Evolutionary conservation across 1,140 invertebrate species (phyloP), one percentile per base, ranked within the genome.

Genomic region (Bombus pascuorum): DNA sequence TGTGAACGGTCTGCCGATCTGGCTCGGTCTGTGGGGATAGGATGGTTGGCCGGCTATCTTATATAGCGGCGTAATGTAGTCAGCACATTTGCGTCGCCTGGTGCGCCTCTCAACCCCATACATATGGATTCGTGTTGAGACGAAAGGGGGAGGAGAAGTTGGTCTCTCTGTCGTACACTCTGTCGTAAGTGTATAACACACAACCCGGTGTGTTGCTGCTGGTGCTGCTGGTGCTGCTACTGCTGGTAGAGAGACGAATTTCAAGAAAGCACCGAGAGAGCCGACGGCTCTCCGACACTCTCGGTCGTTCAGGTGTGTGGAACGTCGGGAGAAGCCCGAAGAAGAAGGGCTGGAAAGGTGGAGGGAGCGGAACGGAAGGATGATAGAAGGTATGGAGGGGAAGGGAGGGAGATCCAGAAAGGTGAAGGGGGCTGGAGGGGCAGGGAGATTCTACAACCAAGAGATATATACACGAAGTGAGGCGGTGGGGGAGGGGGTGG

Each of bases 31-130:
- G 93, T 92, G 93, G 91, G 86, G 93, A 93, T 93, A 92, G 90
- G 91, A 94, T 93, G 91, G 91, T 93, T 89, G 85, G 78, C 81
- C 90, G 89, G 91, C 91, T 91, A 93, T 94, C 92, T 95, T 95
- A 94, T 95, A 94, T 95, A 95, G 91, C 87, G 82, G 87, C 84
- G 86, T 93, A 94, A 95, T 95, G 93, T 94, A 95, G 94, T 94
- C 93, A 94, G 93, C 94, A 94, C 93, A 94, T 94, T 94, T 93
- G 88, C 90, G 90, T 90, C 86, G 91, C 81, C 86, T 89, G 89
- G 59, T 92, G 89, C 88, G 90, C 90, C 59, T 62, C 90, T 86
- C 89, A 90, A 93, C 92, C 93, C 93, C 92, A 94, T 95, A 94
- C 92, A 95, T 95, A 94, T 95, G 93, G 92, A 95, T 94, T 91